These are phyloP conservation scores for Brachionus paranguensis DNA, from an alignment of 1,140 invertebrate species.

Conservation along the genomic window DNA sequence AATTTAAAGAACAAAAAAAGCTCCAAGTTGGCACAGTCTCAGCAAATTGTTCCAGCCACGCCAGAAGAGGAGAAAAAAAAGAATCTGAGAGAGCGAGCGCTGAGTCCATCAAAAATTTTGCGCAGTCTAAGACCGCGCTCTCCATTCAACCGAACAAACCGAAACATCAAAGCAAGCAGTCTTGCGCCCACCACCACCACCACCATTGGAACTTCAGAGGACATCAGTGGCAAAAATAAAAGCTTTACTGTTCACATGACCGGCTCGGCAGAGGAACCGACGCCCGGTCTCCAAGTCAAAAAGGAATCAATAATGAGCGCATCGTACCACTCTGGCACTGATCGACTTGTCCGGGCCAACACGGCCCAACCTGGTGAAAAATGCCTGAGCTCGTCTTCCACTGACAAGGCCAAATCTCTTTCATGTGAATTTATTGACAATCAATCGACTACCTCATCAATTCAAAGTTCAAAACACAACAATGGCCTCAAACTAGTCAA, in stretches of 20 bases:
- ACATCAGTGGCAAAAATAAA: slow-evolving; percentile 35
- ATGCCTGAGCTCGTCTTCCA: background rate
- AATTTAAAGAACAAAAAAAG: background rate
- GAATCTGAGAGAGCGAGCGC: slow-evolving; percentile 2
- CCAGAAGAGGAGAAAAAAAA: background rate
- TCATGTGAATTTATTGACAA: slow-evolving; percentile 21
- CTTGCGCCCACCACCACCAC: background rate
- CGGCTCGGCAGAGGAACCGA: background rate
- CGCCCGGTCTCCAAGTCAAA: background rate
- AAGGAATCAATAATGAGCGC: background rate
- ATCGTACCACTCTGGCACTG: slow-evolving; percentile 4
- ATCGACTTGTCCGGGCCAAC: background rate
- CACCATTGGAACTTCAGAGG: background rate
- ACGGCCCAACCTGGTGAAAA: slow-evolving; percentile 4
- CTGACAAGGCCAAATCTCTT: background rate
- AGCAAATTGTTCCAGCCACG: background rate
- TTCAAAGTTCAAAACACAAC: background rate
- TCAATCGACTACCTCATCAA: slow-evolving; percentile 20
- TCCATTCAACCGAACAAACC: slow-evolving; percentile 11
- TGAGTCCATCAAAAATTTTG: slow-evolving; percentile 32
- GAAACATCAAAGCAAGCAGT: slow-evolving; percentile 4
- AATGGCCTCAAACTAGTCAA: background rate
- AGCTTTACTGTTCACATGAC: slow-evolving; percentile 14
- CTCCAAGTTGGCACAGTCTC: background rate
- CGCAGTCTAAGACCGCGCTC: slow-evolving; percentile 28